Evolutionary conservation across 2,113 vertebrate species (phyloP).

Genomic region (Ciconia stormi): DNA sequence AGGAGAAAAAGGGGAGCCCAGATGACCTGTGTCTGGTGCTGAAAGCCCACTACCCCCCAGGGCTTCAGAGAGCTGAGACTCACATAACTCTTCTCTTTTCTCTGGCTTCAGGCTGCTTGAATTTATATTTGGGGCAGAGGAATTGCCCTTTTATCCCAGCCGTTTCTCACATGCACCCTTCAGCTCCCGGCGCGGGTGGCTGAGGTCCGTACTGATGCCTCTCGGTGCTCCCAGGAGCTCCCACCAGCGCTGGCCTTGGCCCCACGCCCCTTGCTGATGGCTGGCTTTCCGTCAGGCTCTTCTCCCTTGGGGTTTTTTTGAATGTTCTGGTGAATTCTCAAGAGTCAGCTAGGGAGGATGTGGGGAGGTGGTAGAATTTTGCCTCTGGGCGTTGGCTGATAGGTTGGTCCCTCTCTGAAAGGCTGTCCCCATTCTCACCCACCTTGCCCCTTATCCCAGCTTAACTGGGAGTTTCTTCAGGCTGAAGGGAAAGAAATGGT

Average conservation of each 20-base stretch:
- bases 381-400: neutral
- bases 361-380: neutral
- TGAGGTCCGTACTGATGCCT: neutral
- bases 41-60: neutral
- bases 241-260: neutral
- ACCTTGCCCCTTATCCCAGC: neutral
- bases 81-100: neutral
- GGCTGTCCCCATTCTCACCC: neutral
- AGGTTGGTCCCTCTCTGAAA: neutral
- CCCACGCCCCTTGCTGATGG: neutral
- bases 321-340: conserved; percentile 6
- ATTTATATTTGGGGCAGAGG: neutral
- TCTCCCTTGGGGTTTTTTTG: neutral
- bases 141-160: neutral
- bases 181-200: neutral
- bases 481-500: neutral
- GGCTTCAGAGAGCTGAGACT: neutral
- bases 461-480: neutral
- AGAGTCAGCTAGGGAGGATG: neutral
- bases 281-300: neutral
- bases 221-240: neutral
- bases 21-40: neutral
- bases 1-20: neutral
- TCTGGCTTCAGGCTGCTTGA: neutral
- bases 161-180: neutral